phyloP scores from a whole-genome alignment of 2,888 invertebrate species.

The Tubulanus polymorphus region DNA sequence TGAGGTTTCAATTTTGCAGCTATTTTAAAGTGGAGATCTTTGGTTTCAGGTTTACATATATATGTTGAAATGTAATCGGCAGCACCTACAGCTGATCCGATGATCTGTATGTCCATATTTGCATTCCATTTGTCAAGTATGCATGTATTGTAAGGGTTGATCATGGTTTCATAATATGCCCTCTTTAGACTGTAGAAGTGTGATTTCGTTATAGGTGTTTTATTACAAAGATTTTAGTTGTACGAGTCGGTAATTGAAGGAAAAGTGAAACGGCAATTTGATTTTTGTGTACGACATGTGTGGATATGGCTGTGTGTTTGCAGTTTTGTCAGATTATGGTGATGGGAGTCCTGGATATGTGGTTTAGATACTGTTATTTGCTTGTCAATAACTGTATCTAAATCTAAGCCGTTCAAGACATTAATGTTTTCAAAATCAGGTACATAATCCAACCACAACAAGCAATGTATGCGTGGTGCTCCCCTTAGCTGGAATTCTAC shows the following conservation, averaged over 20 bases:
- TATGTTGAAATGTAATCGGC: background rate
- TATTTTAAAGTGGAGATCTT: background rate
- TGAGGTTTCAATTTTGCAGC: background rate
- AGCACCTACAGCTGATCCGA: background rate
- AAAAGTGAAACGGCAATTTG: background rate
- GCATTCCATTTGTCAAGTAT: background rate
- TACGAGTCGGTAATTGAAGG: no score
- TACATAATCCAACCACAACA: background rate
- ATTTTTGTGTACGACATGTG: background rate
- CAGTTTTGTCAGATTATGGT: background rate
- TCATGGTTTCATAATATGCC: background rate
- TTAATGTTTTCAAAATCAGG: background rate
- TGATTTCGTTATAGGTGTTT: no score
- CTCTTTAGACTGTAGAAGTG: background rate
- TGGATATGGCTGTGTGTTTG: background rate
- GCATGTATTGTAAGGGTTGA: background rate
- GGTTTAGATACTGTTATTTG: background rate
- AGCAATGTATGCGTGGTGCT: background rate
- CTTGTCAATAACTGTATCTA: background rate
- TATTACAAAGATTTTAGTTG: no score
- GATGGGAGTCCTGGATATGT: background rate
- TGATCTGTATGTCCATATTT: background rate
- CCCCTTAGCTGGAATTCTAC: background rate
- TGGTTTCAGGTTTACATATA: background rate
- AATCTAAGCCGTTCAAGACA: background rate